Base-by-base conservation (phyloP, 2,888 invertebrate species). In the Neoaliturus tenellus region DNA sequence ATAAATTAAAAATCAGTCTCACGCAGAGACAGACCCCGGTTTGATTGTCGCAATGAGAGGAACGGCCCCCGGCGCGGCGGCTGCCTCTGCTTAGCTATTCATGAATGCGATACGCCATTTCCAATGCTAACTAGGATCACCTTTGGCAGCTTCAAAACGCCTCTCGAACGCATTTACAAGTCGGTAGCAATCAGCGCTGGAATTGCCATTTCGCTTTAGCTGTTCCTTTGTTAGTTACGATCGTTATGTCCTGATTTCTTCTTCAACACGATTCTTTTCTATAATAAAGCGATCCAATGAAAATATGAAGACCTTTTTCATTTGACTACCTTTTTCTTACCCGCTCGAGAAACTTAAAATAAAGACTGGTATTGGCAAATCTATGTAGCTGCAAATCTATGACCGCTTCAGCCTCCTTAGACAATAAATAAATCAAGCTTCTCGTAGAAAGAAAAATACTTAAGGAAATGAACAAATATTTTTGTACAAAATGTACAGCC, bases 1-100 rank as follows among this genome's bases (percentile, higher is more conserved):
- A 82, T 71, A 73, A 82, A 82, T 82, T 82, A 82, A 82, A 82
- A 73, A 71, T 82, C 82, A 82, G 78, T 23, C 78, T 78, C 55
- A 31, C 23, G 78, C 78, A 35, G 48, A 35, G 75, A 1, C 71
- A n/a, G 4, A 67, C 33, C 55, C 23, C 55, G 1, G 71, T 6
- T 0, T 44, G 75, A 44, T 75, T 75, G 75, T 44, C 23, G 39
- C 44, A 41, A 14, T 20, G 41, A 12, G 69, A 62, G 14, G n/a
- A 41, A 23, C n/a, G 8, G 31, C 62, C 62, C 62, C 28, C 62
- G 55, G 55, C 55, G 55, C 55, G 1, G 55, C 55, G 51, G n/a
- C 73, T 20, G 6, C 35, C 35, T 28, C 75, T 75, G 55, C 31
- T 78, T 78, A 78, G 25, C 78, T 78, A 78, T 78, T 78, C 78